These are phyloP conservation scores for Tretioscincus oriximinensis DNA, from an alignment of 2,113 vertebrate genomes.

Conservation along the genomic window DNA sequence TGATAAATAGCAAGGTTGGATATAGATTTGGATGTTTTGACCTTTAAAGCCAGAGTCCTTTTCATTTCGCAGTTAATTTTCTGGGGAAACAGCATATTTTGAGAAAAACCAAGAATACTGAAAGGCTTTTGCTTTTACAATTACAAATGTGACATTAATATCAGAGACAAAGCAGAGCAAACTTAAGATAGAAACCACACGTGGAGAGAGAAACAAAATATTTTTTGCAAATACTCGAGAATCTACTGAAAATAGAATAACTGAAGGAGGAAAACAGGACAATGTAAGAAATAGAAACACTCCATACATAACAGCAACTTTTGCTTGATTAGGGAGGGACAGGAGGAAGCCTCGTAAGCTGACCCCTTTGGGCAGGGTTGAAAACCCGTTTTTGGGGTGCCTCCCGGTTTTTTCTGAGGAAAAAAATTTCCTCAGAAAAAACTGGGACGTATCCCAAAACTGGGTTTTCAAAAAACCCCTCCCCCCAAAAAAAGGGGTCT, in stretches of 20 bases:
- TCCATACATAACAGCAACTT: not conserved
- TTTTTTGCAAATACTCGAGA: not conserved
- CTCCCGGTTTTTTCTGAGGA: too few species aligned
- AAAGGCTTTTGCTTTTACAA: not conserved
- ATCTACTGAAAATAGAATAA: not conserved
- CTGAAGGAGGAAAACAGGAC: not conserved
- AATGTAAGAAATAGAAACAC: not conserved
- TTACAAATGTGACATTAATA: not conserved
- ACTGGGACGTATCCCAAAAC: too few species aligned
- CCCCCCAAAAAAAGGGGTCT: too few species aligned
- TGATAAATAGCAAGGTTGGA: conserved; percentile 21
- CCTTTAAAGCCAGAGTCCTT: conserved; percentile 10
- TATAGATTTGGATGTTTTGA: conserved; percentile 11
- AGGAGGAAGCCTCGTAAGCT: not conserved
- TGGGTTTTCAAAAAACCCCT: too few species aligned
- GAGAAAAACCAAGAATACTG: not conserved
- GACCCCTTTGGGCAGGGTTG: too few species aligned
- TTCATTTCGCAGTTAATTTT: not conserved
- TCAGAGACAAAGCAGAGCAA: not conserved
- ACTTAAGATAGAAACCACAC: not conserved
- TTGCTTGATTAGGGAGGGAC: not conserved
- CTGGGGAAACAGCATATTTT: not conserved
- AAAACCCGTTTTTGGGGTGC: too few species aligned
- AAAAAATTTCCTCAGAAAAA: too few species aligned
- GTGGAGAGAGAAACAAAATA: not conserved